Conservation (phyloP, 2,113 vertebrate genomes). For the Pongo abelii region DNA sequence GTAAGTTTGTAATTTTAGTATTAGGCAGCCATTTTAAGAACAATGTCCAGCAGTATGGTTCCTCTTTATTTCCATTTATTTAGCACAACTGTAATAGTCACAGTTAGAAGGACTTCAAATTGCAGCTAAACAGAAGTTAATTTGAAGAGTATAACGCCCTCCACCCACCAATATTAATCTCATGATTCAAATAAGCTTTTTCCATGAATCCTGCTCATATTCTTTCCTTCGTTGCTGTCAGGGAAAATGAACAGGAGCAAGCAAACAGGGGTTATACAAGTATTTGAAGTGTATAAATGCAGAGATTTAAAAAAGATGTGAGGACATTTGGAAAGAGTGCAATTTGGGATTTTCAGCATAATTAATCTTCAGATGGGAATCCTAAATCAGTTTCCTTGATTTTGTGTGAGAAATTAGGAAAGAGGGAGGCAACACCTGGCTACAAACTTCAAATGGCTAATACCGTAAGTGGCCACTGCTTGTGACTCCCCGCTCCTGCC, state of each 20-base stretch:
- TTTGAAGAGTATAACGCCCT: constrained; percentile 17
- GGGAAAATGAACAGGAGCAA: constrained; percentile 3
- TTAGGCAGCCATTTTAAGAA: background rate
- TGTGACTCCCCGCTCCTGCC: too few species aligned
- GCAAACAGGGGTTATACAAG: background rate
- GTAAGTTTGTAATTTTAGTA: background rate
- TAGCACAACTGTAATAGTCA: background rate
- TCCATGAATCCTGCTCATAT: background rate
- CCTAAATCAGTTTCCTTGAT: background rate
- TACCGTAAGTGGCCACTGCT: background rate
- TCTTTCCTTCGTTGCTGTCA: background rate
- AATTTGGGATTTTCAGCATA: constrained; percentile 31
- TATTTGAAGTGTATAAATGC: constrained; percentile 1
- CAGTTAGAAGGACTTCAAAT: background rate
- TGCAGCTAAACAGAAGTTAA: background rate
- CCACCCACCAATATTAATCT: background rate
- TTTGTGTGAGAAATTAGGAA: constrained; percentile 2
- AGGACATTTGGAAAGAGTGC: background rate
- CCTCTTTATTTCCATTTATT: background rate
- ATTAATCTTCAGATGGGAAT: background rate
- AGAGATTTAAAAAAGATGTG: background rate
- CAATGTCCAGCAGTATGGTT: background rate
- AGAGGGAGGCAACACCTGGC: background rate
- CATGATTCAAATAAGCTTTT: background rate
- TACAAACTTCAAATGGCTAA: background rate